Base-by-base conservation (phyloP, 2,888 invertebrate species). In the Lepidocyrtoides sp. region DNA sequence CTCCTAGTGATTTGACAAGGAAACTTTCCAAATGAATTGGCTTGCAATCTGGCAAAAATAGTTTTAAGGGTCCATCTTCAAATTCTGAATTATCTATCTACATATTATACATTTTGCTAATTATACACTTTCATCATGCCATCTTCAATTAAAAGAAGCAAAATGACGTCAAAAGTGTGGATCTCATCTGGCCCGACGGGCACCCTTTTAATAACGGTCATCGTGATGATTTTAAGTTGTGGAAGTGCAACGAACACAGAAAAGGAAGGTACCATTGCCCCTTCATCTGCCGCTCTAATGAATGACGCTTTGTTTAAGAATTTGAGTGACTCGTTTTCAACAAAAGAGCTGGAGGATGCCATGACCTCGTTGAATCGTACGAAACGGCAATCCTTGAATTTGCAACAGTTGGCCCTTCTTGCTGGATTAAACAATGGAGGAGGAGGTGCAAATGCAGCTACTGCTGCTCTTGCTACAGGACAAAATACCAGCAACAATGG, bases 331-430 rank as follows among this genome's bases (percentile, higher is more conserved):
- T 88, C 88, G 4, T 88, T 88, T 81, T 81, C 88, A 17, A 36
- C 29, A 26, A 29, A 81, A 20, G 88, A 88, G 36, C 26, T 88
- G 69, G 79, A 88, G 14, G 81, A 88, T 88, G 88, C 88, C 14
- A 88, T 88, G 88, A 69, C 69, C 69, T 88, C 88, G 3, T 54
- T 88, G 69, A 88, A 88, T 54, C 54, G 88, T 51, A 81, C 88
- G 26, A 88, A 88, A 69, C 10, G 88, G 26, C 88, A 88, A 57
- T 88, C 88, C 17, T 48, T 88, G 29, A 88, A 88, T 88, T 54
- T 88, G 7, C 72, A 79, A 44, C 88, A 88, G 23, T 69, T 88
- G 69, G 88, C 88, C 0, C 66, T 79, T 57, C 88, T 88, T 20
- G 88, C 88, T 81, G 81, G 88, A 51, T 14, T 75, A 7, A 75